Evolutionary conservation across 2,797 vertebrate genomes (phyloP).

Genomic region (Takifugu rubripes): DNA sequence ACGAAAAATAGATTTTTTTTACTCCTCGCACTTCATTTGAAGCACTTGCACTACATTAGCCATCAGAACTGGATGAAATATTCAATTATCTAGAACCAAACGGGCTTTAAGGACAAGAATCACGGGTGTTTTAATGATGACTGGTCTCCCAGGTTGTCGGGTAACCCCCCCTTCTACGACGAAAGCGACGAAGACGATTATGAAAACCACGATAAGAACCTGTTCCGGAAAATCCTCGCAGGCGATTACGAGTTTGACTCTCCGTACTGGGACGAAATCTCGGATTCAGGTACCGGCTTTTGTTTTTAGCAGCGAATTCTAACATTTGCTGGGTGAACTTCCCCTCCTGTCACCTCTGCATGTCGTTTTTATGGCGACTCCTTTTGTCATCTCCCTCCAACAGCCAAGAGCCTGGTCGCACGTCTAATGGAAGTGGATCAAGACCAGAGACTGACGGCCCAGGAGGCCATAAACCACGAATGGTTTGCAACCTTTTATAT

Average conservation of each 20-base stretch:
- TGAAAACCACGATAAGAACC: constrained; percentile 96
- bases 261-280: constrained; percentile 98
- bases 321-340: background rate
- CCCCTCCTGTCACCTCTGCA: constrained; percentile 2
- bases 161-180: constrained; percentile 97
- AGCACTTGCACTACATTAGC: background rate
- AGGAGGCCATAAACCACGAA: constrained; percentile 95
- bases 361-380: background rate
- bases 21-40: background rate
- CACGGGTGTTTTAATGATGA: background rate
- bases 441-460: constrained; percentile 94
- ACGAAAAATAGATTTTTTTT: background rate
- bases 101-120: background rate
- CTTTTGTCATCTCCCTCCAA: constrained; percentile 10
- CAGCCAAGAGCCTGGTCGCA: constrained; percentile 85
- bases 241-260: constrained; percentile 98
- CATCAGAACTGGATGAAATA: background rate
- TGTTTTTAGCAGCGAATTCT: background rate
- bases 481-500: constrained; percentile 60
- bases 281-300: constrained; percentile 83
- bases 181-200: constrained; percentile 95
- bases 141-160: constrained; percentile 81
- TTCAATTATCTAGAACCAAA: background rate
- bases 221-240: constrained; percentile 95
- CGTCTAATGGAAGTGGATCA: constrained; percentile 98